Evolutionary conservation across 2,797 vertebrate genomes (phyloP).

Genomic region (Chaenodraco wilsoni): DNA sequence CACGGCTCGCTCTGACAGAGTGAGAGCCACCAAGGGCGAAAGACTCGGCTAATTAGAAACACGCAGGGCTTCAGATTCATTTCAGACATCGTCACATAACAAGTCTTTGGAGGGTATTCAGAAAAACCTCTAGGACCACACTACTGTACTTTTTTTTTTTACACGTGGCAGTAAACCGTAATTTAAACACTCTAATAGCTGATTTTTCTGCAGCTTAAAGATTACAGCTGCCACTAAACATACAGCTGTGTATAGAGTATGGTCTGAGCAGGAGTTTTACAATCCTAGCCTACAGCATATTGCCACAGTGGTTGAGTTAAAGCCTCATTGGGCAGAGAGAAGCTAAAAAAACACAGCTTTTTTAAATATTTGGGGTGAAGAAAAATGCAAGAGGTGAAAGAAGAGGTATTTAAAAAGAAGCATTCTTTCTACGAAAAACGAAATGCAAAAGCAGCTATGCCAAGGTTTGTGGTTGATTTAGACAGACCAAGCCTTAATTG

Average conservation of each 20-base stretch:
- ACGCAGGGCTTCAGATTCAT: constrained; percentile 33
- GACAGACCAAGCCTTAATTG: neutral
- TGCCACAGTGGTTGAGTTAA: constrained; percentile 31
- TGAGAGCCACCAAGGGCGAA: constrained; percentile 35
- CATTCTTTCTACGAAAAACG: neutral
- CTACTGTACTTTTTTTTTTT: constrained; percentile 3
- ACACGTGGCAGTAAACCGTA: constrained; percentile 17
- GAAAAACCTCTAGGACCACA: constrained; percentile 24
- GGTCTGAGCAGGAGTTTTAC: constrained; percentile 29
- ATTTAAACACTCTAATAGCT: constrained; percentile 25
- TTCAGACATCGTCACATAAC: constrained; percentile 12
- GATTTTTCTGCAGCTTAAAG: neutral
- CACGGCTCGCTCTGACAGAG: constrained; percentile 18
- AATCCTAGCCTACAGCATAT: neutral
- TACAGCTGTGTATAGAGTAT: constrained; percentile 19
- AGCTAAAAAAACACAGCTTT: constrained; percentile 23
- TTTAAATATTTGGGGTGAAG: neutral
- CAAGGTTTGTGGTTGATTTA: neutral
- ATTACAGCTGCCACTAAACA: constrained; percentile 27
- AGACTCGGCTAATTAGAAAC: constrained; percentile 64
- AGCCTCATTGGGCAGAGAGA: neutral
- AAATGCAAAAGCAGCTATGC: neutral
- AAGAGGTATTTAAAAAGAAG: neutral
- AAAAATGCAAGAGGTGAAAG: constrained; percentile 15
- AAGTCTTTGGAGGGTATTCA: constrained; percentile 20